phyloP scores from a whole-genome alignment of 2,797 vertebrate genomes.

The Pantherophis alleghaniensis region DNA sequence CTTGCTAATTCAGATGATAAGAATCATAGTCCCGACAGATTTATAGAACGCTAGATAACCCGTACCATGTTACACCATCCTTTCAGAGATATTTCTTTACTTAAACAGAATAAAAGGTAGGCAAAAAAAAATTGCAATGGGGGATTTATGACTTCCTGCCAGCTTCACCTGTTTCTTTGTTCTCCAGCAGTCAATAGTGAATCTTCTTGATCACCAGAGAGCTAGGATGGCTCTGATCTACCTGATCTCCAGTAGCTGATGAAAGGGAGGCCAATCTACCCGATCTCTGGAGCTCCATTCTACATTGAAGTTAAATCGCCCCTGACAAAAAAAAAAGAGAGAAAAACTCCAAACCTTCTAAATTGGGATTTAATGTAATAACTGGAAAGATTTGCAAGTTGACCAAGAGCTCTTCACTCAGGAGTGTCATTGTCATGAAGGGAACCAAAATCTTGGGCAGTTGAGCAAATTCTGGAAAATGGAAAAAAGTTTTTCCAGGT shows the following conservation, averaged over 20 bases:
- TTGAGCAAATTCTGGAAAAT: background rate
- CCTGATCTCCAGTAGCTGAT: background rate
- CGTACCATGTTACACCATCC: background rate
- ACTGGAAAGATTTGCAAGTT: background rate
- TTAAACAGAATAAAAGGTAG: background rate
- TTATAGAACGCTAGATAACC: background rate
- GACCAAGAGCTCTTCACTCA: background rate
- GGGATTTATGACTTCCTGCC: background rate
- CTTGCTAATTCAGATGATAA: background rate
- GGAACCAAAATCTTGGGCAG: background rate
- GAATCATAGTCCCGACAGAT: background rate
- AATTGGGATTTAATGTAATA: conserved; percentile 17
- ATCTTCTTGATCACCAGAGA: background rate
- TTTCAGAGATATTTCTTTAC: background rate
- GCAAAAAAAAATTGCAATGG: no score
- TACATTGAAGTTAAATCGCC: background rate
- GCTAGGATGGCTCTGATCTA: background rate
- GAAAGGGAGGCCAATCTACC: background rate
- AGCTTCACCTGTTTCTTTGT: background rate
- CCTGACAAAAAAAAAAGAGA: background rate
- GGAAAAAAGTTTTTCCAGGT: background rate
- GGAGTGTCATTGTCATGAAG: background rate
- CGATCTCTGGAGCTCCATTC: background rate
- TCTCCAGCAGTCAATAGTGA: background rate
- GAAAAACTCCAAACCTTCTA: background rate